Evolutionary conservation across 2,797 vertebrate genomes (phyloP).

Genomic region (Smutsia gigantea): DNA sequence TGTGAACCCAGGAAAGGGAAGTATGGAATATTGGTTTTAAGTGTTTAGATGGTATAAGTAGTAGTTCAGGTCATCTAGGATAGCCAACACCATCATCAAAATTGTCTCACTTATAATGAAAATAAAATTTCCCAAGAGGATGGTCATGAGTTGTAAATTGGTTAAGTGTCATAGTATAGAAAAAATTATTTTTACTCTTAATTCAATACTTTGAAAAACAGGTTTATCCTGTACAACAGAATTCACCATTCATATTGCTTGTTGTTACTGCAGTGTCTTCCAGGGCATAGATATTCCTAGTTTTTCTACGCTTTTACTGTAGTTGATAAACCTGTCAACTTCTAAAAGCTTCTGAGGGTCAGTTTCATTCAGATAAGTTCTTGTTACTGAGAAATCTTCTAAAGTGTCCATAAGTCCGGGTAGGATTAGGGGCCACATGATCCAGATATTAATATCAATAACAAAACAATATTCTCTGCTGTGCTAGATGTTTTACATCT

Average conservation of each 20-base stretch:
- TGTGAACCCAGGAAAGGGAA: not conserved
- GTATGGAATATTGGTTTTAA: not conserved
- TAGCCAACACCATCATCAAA: not conserved
- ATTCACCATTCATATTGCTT: not conserved
- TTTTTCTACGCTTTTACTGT: not conserved
- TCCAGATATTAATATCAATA: not conserved
- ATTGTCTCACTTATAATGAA: not conserved
- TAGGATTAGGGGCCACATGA: accelerated
- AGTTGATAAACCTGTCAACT: not conserved
- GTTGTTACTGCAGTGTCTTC: not conserved
- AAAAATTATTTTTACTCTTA: not conserved
- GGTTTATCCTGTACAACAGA: not conserved
- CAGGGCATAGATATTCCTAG: not conserved
- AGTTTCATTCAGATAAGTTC: not conserved
- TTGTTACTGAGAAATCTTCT: not conserved
- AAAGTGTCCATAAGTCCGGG: not conserved
- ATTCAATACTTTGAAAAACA: not conserved
- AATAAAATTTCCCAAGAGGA: not conserved
- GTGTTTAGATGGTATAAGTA: not conserved
- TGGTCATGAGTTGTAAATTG: not conserved
- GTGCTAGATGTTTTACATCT: not conserved
- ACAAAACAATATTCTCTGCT: not conserved
- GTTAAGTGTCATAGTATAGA: not conserved
- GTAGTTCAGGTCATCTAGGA: not conserved
- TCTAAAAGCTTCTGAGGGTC: not conserved